Evolutionary conservation across 37 sponge, comb jelly and placozoan species (phyloP).

Genomic region (Tethya wilhelma): DNA sequence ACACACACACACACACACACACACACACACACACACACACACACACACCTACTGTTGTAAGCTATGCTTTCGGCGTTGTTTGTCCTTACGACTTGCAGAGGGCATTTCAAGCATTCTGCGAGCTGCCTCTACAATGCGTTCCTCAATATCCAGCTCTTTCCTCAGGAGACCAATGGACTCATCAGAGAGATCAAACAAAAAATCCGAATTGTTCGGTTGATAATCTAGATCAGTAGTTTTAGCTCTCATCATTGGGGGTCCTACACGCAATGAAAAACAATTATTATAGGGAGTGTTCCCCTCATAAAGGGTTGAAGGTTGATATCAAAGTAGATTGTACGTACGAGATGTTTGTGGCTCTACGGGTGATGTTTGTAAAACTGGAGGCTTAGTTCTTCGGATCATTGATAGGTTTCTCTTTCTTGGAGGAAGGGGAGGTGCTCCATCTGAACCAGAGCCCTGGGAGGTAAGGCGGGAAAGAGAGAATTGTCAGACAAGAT

Average conservation of each 20-base stretch:
- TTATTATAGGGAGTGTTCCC: too few relatives aligned
- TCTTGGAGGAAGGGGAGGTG: constrained; percentile 34
- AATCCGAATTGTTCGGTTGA: too few relatives aligned
- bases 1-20: too few relatives aligned
- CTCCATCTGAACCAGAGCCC: too few relatives aligned
- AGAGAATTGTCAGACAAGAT: too few relatives aligned
- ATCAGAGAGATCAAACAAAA: constrained; percentile 3
- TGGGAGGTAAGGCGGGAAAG: too few relatives aligned
- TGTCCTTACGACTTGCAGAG: constrained; percentile 11
- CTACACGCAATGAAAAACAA: too few relatives aligned
- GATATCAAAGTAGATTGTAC: too few relatives aligned
- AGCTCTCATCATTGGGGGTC: not conserved
- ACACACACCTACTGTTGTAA: constrained; percentile 34
- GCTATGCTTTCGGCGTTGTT: constrained; percentile 8
- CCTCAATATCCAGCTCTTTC: constrained; percentile 40
- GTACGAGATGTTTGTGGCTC: too few relatives aligned
- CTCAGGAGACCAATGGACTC: not conserved
- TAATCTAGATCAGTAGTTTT: not conserved
- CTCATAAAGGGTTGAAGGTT: too few relatives aligned
- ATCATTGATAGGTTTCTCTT: constrained; percentile 12
- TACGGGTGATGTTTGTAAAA: not conserved
- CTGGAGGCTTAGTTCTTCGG: not conserved
- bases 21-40: too few relatives aligned
- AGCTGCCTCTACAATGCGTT: constrained; percentile 50
- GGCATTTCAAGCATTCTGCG: constrained; percentile 46